Base-by-base conservation (phyloP, 2,888 invertebrate genomes). In the Mamestra brassicae region DNA sequence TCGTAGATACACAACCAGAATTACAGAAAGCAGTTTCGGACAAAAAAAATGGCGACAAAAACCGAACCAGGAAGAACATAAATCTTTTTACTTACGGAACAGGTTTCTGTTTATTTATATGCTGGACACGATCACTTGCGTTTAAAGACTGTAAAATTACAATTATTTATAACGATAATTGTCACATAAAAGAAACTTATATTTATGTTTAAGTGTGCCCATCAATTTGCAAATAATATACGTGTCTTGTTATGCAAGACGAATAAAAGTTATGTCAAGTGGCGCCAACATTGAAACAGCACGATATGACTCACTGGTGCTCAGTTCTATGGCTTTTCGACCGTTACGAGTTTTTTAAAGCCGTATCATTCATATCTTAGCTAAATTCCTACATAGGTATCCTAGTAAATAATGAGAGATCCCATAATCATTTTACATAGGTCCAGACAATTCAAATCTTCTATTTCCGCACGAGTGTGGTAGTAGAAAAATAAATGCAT, bases 171-270 rank as follows among this genome's bases (percentile, higher is more conserved):
- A 50, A 81, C 61, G 66, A 76, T 85, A 68, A 76, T 81, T 76
- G 85, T 85, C 85, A 76, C 85, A 71, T 76, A 82, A 81, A 76
- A 81, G 55, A 71, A 64, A 68, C 60, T 4, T 60, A 47, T 80
- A 80, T 82, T 85, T 75, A 85, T 81, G 82, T 64, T 85, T 50
- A 61, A 68, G 70, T 52, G 50, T 58, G 75, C 17, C 58, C 81
- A 80, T 84, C 76, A 76, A 81, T 82, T 81, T 81, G 85, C 81
- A 42, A 85, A 81, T 78, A 85, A 81, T 78, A 65, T 42, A n/a
- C n/a, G 26, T 67, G 13, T n/a, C 36, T 80, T 63, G 58, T 63
- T 57, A 80, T 80, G 81, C 81, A 74, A 62, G 74, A 80, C 60
- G 58, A 74, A 84, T 84, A 63, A 63, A 64, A 66, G 10, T 3